A percentile compares a stretch with the other conserved stretches of the same genome.
These are phyloP conservation scores for Chirona hameri DNA, from an alignment of 2,888 invertebrate genomes.

Conservation along the genomic window DNA sequence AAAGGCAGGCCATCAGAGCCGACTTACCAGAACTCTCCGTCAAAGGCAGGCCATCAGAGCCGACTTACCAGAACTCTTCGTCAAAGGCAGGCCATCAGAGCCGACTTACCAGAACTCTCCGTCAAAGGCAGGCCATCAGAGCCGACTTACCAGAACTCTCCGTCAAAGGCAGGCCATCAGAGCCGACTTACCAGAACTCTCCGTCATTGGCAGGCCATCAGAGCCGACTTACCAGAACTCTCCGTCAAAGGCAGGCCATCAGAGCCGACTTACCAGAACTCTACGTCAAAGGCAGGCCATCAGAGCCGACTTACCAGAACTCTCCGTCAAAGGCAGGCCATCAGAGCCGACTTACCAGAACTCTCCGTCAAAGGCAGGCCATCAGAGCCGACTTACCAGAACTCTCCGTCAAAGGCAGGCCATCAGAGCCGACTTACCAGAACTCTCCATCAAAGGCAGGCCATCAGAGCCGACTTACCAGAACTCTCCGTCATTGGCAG, in stretches of 20 bases:
- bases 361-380: too few relatives aligned
- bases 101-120: conserved; percentile 58
- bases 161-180: too few relatives aligned
- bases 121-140: too few relatives aligned
- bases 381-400: conserved; percentile 53
- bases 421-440: conserved; percentile 52
- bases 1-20: too few relatives aligned
- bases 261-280: conserved; percentile 55
- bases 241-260: too few relatives aligned
- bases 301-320: conserved; percentile 54
- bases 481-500: conserved; percentile 61
- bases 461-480: conserved; percentile 52
- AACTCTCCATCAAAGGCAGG: conserved; percentile 63
- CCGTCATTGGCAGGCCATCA: too few relatives aligned
- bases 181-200: conserved; percentile 56
- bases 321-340: too few relatives aligned
- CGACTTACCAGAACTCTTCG: conserved; percentile 58
- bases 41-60: too few relatives aligned
- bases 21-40: conserved; percentile 60
- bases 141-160: conserved; percentile 57
- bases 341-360: conserved; percentile 54
- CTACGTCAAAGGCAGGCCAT: too few relatives aligned
- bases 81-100: too few relatives aligned
- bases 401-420: conserved; percentile 63
- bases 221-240: conserved; percentile 56